A percentile compares a stretch with the other conserved stretches of the same genome.
These are phyloP conservation scores for Anoncus sp. DNA, from an alignment of 2,888 invertebrate genomes.

Conservation along the genomic window DNA sequence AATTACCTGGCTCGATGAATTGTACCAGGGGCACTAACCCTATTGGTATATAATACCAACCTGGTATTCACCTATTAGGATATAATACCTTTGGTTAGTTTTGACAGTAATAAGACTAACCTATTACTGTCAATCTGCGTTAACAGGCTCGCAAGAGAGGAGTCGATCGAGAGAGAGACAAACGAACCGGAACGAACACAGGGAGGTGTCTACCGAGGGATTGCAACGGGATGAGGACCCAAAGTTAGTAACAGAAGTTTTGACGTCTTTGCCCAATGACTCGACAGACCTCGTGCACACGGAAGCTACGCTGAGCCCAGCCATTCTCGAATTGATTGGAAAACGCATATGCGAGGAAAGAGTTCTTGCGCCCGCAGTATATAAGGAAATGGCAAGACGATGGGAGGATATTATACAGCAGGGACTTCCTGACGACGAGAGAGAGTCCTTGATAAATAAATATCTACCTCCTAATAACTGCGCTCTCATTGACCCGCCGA, in stretches of 20 bases:
- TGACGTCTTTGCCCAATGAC: neutral
- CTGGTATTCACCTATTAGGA: neutral
- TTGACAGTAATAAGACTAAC: conserved; percentile 14
- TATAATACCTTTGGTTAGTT: neutral
- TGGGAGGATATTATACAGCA: conserved; percentile 29
- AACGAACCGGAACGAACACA: neutral
- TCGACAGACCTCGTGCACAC: neutral
- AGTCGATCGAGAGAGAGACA: neutral
- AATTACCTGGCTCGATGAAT: too few species aligned
- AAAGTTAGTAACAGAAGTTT: neutral
- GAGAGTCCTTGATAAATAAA: conserved; percentile 24
- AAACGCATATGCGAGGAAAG: conserved; percentile 28
- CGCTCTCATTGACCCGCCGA: conserved; percentile 20
- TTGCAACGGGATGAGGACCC: neutral
- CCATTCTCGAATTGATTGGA: conserved; percentile 20
- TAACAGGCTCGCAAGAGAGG: neutral
- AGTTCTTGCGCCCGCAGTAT: conserved; percentile 17
- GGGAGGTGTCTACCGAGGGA: neutral
- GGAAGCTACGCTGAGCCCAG: conserved; percentile 1
- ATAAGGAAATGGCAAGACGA: conserved; percentile 12
- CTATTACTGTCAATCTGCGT: conserved; percentile 4
- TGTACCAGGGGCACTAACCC: conserved; percentile 9
- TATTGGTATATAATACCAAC: conserved; percentile 1
- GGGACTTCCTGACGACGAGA: conserved; percentile 30
- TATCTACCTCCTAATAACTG: conserved; percentile 39